Conservation (phyloP, 2,113 vertebrate species). For the Pseudolaguvia tuberculata region DNA sequence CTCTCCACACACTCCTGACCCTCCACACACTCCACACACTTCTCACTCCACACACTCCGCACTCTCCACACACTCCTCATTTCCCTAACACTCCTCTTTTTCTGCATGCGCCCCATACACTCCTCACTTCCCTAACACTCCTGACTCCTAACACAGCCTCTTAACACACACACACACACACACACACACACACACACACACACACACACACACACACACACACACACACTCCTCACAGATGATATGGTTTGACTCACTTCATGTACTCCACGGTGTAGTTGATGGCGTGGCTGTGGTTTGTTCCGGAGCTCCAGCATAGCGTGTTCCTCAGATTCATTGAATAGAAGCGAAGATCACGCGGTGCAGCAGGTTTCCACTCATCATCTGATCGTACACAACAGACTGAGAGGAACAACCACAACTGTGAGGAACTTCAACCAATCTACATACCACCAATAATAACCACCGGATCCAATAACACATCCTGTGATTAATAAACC, state of each 20-base stretch:
- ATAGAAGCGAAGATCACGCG: constrained; percentile 63
- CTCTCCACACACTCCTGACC: too few species aligned
- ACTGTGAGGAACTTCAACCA: too few species aligned
- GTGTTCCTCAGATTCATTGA: constrained; percentile 83
- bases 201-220: neutral
- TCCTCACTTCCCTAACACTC: too few species aligned
- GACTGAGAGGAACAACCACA: neutral
- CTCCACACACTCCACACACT: too few species aligned
- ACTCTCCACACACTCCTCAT: too few species aligned
- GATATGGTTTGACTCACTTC: constrained; percentile 69
- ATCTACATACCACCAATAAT: neutral
- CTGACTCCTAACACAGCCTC: too few species aligned
- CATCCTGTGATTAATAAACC: too few species aligned
- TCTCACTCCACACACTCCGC: too few species aligned
- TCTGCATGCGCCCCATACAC: too few species aligned
- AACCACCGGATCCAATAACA: too few species aligned
- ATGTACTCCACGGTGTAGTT: constrained; percentile 79
- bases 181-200: neutral
- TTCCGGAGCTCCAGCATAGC: constrained; percentile 76
- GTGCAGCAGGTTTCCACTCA: constrained; percentile 2
- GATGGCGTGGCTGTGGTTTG: constrained; percentile 52
- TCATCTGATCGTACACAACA: neutral
- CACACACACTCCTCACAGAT: neutral
- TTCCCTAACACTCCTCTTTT: too few species aligned
- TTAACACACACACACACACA: too few species aligned